phyloP scores from a whole-genome alignment of 2,888 invertebrate species.

The Drosophila ezoana region DNA sequence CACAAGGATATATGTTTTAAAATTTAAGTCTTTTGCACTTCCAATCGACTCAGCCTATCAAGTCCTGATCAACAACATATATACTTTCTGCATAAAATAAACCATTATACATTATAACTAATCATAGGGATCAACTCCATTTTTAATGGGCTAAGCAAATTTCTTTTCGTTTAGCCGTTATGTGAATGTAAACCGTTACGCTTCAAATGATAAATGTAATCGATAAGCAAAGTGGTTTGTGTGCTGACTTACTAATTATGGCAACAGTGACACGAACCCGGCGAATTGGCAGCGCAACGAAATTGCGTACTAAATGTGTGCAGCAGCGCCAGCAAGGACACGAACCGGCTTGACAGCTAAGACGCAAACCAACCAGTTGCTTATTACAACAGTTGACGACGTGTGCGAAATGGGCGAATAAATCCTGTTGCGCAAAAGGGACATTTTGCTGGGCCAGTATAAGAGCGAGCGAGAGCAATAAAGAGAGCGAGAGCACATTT shows the following conservation, averaged over 20 bases:
- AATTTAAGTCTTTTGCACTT: no score
- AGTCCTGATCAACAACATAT: no score
- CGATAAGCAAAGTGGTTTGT: not conserved
- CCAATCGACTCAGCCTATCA: no score
- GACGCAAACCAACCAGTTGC: conserved; percentile 7
- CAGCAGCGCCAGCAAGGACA: not conserved
- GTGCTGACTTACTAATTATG: conserved; percentile 11
- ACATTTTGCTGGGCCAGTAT: not conserved
- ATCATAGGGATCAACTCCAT: no score
- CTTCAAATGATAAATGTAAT: no score
- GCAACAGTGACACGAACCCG: conserved; percentile 7
- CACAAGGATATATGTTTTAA: no score
- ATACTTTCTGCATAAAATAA: no score
- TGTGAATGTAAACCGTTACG: no score
- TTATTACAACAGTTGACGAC: no score
- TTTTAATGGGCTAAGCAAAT: no score
- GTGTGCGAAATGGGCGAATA: not conserved
- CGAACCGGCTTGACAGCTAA: not conserved
- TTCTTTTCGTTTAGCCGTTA: no score
- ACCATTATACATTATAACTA: no score
- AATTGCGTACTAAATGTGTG: conserved; percentile 6
- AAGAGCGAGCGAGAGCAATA: not conserved
- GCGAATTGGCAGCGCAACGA: conserved; percentile 18
- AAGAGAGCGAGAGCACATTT: not conserved
- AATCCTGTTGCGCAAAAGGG: not conserved